phyloP scores from a whole-genome alignment of 2,113 vertebrate genomes.

The Oryctolagus cuniculus region mOryCun1.1 NC_091443.1:85787001-85787500 shows the following conservation, averaged over 20 bases:
- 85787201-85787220: background rate
- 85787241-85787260: background rate
- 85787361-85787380: too few relatives aligned
- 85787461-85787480: too few relatives aligned
- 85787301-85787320: background rate
- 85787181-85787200: background rate
- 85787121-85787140: background rate
- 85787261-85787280: background rate
- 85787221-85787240: background rate
- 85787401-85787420: too few relatives aligned
- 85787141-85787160: background rate
- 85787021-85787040: rapidly evolving
- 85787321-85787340: too few relatives aligned
- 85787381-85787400: too few relatives aligned
- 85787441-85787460: too few relatives aligned
- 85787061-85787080: background rate
- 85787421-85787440: too few relatives aligned
- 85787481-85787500: too few relatives aligned
- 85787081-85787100: background rate
- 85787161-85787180: background rate
- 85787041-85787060: background rate
- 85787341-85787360: too few relatives aligned
- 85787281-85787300: background rate
- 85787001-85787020: background rate
- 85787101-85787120: rapidly evolving